Conservation (phyloP, 2,888 invertebrate genomes). For the Pyrochroa serraticornis region DNA sequence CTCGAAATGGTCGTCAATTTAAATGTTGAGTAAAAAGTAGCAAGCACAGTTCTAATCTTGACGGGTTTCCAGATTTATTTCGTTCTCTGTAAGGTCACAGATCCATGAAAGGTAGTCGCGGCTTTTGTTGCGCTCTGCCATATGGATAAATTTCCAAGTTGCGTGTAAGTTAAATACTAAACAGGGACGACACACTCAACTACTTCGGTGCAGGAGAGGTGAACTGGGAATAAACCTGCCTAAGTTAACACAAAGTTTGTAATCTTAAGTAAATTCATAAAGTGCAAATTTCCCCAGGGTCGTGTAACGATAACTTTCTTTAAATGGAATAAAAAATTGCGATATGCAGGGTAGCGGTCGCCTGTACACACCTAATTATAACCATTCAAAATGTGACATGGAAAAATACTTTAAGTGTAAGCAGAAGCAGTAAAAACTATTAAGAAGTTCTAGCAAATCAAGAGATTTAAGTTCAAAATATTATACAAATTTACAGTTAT, state of each 20-base stretch:
- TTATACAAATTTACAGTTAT: no score
- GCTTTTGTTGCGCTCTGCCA: not conserved
- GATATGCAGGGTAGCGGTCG: no score
- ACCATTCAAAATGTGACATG: no score
- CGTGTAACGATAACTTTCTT: slow-evolving; percentile 40
- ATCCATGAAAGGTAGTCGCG: not conserved
- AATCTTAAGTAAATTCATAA: slow-evolving; percentile 55
- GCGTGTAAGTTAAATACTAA: slow-evolving; percentile 19
- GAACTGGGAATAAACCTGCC: slow-evolving; percentile 44
- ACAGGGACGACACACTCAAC: slow-evolving; percentile 23
- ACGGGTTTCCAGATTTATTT: no score
- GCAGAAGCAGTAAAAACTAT: no score
- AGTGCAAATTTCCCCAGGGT: slow-evolving; percentile 52
- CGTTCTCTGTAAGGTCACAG: not conserved
- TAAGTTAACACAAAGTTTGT: slow-evolving; percentile 48
- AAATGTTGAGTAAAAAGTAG: no score
- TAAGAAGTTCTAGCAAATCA: no score
- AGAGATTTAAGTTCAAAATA: no score
- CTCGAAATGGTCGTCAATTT: no score
- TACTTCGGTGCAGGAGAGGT: slow-evolving; percentile 32
- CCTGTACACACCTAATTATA: no score
- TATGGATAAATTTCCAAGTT: slow-evolving; percentile 6
- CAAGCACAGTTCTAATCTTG: no score
- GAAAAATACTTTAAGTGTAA: no score
- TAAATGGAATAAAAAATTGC: slow-evolving; percentile 38